Conservation (phyloP, 2,888 invertebrate species). For the Ypsolopha scabrella region DNA sequence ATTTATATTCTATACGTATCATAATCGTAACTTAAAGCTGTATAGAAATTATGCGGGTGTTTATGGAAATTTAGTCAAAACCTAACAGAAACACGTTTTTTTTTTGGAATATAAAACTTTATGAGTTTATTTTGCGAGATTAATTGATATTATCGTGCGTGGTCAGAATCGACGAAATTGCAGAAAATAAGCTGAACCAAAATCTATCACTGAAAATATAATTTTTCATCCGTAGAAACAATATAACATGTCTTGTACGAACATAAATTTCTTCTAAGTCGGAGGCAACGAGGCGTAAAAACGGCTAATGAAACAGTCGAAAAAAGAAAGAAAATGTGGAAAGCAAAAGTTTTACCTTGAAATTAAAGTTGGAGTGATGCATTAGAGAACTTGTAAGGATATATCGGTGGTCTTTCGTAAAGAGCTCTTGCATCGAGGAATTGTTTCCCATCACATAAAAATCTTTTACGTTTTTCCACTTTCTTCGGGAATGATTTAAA, state of each 20-base stretch:
- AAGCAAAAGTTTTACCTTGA: constrained; percentile 17
- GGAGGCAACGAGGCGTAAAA: constrained; percentile 2
- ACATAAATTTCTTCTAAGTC: not conserved
- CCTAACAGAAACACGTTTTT: no score
- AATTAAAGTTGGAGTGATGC: constrained; percentile 27
- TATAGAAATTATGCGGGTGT: no score
- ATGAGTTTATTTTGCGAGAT: no score
- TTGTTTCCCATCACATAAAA: constrained; percentile 17
- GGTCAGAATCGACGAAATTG: no score
- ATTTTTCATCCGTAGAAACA: not conserved
- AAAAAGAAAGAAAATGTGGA: constrained; percentile 3
- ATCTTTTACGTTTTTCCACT: not conserved
- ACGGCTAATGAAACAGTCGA: constrained; percentile 7
- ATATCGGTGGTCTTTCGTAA: constrained; percentile 25
- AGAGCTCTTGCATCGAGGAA: constrained; percentile 13
- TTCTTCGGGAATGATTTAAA: no score
- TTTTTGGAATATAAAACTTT: no score
- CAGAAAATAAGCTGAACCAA: not conserved
- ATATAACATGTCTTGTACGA: not conserved
- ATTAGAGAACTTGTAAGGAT: constrained; percentile 27
- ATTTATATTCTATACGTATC: no score
- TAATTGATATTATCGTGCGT: no score
- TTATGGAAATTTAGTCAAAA: no score
- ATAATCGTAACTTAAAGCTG: no score
- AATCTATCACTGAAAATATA: not conserved